Percentiles rank a stretch among this genome's conserved stretches.
Evolutionary conservation across 2,797 vertebrate species (phyloP).

Genomic region (Gila robusta): DNA sequence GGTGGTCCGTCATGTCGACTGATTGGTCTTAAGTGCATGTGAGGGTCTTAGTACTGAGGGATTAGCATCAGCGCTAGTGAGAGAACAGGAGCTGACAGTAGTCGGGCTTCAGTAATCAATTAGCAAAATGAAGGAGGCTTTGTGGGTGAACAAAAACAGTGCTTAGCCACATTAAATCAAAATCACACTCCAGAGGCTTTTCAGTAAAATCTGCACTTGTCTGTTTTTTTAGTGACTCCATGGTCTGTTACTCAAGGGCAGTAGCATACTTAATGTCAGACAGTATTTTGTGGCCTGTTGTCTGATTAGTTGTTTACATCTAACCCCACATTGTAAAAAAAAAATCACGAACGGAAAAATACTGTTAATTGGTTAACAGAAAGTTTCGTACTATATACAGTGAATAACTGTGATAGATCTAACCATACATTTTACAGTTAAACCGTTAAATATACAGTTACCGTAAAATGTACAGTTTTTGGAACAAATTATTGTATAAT

Average conservation of each 20-base stretch:
- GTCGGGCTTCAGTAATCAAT: conserved; percentile 55
- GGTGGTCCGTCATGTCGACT: background rate
- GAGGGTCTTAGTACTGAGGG: conserved; percentile 39
- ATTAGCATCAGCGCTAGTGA: conserved; percentile 50
- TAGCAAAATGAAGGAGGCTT: conserved; percentile 49
- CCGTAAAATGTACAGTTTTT: too few relatives aligned
- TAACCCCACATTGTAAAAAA: background rate
- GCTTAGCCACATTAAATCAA: conserved; percentile 58
- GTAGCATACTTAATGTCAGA: conserved; percentile 24
- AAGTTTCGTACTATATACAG: too few relatives aligned
- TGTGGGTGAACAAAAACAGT: conserved; percentile 56
- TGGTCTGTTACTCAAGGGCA: conserved; percentile 25
- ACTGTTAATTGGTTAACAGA: too few relatives aligned
- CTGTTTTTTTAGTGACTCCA: conserved; percentile 21
- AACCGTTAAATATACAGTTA: too few relatives aligned
- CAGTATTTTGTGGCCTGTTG: conserved; percentile 26
- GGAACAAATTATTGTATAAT: too few relatives aligned
- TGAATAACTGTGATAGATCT: too few relatives aligned
- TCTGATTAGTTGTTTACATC: conserved; percentile 39
- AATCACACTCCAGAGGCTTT: conserved; percentile 48
- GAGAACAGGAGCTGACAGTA: conserved; percentile 56
- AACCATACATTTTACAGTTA: too few relatives aligned
- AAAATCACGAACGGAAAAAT: too few relatives aligned
- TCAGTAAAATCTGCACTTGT: conserved; percentile 2
- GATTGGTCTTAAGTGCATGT: background rate